These are phyloP conservation scores for Penaeus vannamei DNA, from an alignment of 1,140 invertebrate species.

Conservation along the genomic window DNA sequence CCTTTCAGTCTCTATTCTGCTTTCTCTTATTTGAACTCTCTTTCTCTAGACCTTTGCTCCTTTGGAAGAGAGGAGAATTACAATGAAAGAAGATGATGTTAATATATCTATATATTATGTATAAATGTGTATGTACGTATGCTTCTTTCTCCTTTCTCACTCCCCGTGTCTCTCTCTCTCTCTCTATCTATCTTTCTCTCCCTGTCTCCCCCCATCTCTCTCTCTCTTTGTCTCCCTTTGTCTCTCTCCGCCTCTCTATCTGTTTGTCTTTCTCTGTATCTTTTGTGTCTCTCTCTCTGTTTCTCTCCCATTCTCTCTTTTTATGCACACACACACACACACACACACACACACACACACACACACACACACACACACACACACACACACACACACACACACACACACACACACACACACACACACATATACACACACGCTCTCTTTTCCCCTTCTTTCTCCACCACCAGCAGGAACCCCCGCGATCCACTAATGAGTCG, in stretches of 20 bases:
- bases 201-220: background rate
- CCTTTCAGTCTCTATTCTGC: background rate
- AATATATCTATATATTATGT: too few species aligned
- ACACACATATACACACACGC: too few species aligned
- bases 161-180: too few species aligned
- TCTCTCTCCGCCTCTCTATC: background rate
- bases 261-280: too few species aligned
- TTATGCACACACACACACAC: too few species aligned
- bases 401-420: too few species aligned
- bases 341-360: too few species aligned
- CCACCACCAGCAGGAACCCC: background rate
- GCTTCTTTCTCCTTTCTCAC: background rate
- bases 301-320: too few species aligned
- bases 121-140: background rate
- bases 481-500: background rate
- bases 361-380: too few species aligned
- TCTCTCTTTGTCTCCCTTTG: background rate
- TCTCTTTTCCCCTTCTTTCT: slow-evolving; percentile 1
- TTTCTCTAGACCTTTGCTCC: background rate
- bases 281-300: background rate
- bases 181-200: too few species aligned
- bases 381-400: too few species aligned
- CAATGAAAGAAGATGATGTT: background rate
- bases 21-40: background rate
- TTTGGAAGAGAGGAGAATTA: background rate